These are phyloP conservation scores for Syrista parreyssii DNA, from an alignment of 2,888 invertebrate species.

Conservation along the genomic window DNA sequence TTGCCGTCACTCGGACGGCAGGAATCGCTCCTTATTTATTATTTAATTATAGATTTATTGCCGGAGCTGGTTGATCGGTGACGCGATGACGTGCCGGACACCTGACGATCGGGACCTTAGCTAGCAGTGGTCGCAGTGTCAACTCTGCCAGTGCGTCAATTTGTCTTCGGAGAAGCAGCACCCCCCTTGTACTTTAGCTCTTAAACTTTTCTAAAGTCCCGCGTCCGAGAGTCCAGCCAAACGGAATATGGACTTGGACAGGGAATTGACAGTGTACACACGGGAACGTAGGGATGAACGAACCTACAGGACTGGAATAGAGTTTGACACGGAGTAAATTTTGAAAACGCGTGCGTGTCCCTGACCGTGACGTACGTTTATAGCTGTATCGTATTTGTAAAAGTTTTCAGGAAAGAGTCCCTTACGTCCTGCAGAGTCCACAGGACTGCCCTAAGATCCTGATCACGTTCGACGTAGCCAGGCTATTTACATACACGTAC, in stretches of 20 bases:
- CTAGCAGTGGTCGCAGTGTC: background rate
- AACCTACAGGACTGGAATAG: background rate
- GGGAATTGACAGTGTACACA: background rate
- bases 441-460: background rate
- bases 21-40: slow-evolving; percentile 54
- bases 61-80: slow-evolving; percentile 33
- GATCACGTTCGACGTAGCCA: background rate
- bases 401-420: background rate
- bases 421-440: background rate
- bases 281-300: background rate
- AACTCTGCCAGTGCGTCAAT: slow-evolving; percentile 25
- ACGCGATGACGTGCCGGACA: slow-evolving; percentile 37
- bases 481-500: background rate
- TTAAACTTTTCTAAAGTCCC: slow-evolving; percentile 44
- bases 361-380: background rate
- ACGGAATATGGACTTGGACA: background rate
- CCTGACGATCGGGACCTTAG: slow-evolving; percentile 31
- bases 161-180: slow-evolving; percentile 36
- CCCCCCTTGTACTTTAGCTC: slow-evolving; percentile 33
- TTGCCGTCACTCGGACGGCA: slow-evolving; percentile 38
- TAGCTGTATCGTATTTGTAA: background rate
- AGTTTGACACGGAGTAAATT: background rate
- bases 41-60: slow-evolving; percentile 62
- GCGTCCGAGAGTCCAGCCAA: background rate
- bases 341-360: too few relatives aligned